Evolutionary conservation across 2,888 invertebrate genomes (phyloP).

Genomic region (Drosophila formosana): DNA sequence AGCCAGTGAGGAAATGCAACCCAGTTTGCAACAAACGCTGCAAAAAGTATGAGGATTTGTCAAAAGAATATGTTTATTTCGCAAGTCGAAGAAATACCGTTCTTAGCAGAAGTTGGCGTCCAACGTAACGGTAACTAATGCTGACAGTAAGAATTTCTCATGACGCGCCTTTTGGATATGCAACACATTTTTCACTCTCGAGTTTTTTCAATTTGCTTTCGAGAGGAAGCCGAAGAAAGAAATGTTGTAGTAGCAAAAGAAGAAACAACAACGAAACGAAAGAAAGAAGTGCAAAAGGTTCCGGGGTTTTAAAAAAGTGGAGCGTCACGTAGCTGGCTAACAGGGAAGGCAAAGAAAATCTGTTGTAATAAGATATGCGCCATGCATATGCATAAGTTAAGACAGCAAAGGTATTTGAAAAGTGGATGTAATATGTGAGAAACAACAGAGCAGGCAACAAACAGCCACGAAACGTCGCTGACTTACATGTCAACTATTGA

Average conservation of each 20-base stretch:
- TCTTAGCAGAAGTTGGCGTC: neutral
- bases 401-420: conserved; percentile 53
- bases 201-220: conserved; percentile 31
- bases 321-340: conserved; percentile 66
- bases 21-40: neutral
- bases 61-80: neutral
- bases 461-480: conserved; percentile 57
- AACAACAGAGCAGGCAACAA: conserved; percentile 6
- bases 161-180: conserved; percentile 38
- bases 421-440: conserved; percentile 30
- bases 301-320: conserved; percentile 52
- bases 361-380: conserved; percentile 78
- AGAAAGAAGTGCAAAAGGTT: conserved; percentile 18
- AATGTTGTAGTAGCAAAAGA: neutral
- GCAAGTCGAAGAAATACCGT: neutral
- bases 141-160: conserved; percentile 1
- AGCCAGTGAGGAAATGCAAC: neutral
- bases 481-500: conserved; percentile 81
- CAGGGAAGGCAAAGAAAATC: conserved; percentile 57
- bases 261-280: neutral
- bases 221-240: neutral
- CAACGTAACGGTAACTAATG: neutral
- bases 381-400: conserved; percentile 74
- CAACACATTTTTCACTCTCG: conserved; percentile 42
- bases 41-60: neutral